Conservation (phyloP, 2,888 invertebrate species). For the Machimus atricapillus region DNA sequence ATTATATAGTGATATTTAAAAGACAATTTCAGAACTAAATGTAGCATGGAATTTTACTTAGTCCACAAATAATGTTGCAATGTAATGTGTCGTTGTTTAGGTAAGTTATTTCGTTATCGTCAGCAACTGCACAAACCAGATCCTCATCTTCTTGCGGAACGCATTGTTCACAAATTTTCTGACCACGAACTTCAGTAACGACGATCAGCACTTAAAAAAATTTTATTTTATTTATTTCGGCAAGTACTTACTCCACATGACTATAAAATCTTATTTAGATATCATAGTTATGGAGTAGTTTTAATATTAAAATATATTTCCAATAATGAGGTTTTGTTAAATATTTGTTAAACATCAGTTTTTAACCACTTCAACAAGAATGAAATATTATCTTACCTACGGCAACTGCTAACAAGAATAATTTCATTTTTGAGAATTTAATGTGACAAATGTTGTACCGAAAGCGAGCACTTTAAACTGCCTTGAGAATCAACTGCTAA, state of each 20-base stretch:
- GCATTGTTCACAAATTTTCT: not conserved
- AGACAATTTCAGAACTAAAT: not conserved
- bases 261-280: too few relatives aligned
- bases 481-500: not conserved
- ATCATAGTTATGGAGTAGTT: not conserved
- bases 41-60: not conserved
- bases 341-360: not conserved
- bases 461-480: not conserved
- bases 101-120: not conserved
- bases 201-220: not conserved
- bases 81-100: not conserved
- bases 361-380: not conserved
- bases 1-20: not conserved
- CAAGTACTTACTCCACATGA: not conserved
- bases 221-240: not conserved
- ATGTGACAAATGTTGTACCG: not conserved
- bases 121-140: not conserved
- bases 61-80: not conserved
- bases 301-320: not conserved
- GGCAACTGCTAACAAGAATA: not conserved
- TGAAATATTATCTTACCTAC: not conserved
- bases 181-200: not conserved
- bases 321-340: not conserved
- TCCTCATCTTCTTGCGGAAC: not conserved
- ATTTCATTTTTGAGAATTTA: not conserved